Evolutionary conservation across 2,888 invertebrate genomes (phyloP).

Genomic region (Phengaris arion): DNA sequence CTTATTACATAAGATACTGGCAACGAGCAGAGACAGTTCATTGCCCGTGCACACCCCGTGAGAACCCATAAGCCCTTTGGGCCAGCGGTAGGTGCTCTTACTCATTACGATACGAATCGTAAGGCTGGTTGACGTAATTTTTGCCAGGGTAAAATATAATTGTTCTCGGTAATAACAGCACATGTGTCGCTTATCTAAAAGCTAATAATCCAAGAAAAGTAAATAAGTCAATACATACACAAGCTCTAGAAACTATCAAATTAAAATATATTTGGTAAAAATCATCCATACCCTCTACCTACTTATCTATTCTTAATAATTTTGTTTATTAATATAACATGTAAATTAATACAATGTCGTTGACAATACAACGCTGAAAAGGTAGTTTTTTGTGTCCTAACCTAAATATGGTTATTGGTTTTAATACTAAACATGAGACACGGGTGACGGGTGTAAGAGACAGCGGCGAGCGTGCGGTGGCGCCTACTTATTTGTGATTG

Average conservation of each 20-base stretch:
- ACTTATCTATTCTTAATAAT: neutral
- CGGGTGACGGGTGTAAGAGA: conserved; percentile 29
- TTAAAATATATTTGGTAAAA: neutral
- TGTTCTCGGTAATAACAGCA: no score
- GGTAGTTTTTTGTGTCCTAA: neutral
- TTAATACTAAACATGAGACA: conserved; percentile 10
- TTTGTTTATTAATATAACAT: neutral
- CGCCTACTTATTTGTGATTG: conserved; percentile 58
- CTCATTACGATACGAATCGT: no score
- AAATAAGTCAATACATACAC: no score
- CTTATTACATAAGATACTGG: no score
- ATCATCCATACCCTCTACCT: neutral
- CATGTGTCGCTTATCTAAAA: neutral
- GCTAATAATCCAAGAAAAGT: no score
- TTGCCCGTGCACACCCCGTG: no score
- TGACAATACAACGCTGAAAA: neutral
- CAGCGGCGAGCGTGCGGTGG: conserved; percentile 42
- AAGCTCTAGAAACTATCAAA: neutral
- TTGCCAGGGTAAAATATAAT: no score
- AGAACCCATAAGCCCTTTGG: no score
- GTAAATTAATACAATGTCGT: neutral
- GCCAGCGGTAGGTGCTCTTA: no score
- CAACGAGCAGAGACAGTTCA: no score
- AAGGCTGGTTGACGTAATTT: no score
- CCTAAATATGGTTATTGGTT: neutral